Percentiles rank a stretch among this genome's conserved stretches.
Conservation (phyloP, 2,113 vertebrate genomes). For the Amphilophus citrinellus region DNA sequence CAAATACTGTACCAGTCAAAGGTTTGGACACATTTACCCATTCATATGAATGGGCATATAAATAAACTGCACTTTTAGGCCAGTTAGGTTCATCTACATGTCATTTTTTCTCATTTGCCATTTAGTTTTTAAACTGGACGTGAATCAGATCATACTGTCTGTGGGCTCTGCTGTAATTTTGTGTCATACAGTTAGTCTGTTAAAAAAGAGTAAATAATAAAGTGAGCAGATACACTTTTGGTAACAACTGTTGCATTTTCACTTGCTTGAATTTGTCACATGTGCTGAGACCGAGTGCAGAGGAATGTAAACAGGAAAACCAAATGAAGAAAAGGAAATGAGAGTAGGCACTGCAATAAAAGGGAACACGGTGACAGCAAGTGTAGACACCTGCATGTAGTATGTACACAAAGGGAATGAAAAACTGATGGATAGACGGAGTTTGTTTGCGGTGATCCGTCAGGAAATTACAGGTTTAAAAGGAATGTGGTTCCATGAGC, state of each 20-base stretch:
- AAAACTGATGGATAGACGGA: neutral
- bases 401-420: neutral
- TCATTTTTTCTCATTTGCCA: neutral
- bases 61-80: no score
- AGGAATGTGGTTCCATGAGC: slow-evolving; percentile 25
- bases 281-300: neutral
- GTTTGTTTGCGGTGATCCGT: neutral
- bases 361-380: neutral
- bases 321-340: slow-evolving; percentile 26
- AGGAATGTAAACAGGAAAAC: slow-evolving; percentile 27
- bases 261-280: neutral
- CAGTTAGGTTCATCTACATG: no score
- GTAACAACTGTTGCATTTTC: neutral
- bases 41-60: neutral
- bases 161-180: neutral
- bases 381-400: neutral
- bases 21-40: no score
- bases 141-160: neutral
- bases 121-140: neutral
- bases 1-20: no score
- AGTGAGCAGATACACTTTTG: neutral
- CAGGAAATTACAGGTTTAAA: slow-evolving; percentile 54
- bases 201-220: neutral
- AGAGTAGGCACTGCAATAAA: neutral
- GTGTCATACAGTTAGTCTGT: neutral